Conservation (phyloP, 2,113 vertebrate species). For the Centropus unirufus region DNA sequence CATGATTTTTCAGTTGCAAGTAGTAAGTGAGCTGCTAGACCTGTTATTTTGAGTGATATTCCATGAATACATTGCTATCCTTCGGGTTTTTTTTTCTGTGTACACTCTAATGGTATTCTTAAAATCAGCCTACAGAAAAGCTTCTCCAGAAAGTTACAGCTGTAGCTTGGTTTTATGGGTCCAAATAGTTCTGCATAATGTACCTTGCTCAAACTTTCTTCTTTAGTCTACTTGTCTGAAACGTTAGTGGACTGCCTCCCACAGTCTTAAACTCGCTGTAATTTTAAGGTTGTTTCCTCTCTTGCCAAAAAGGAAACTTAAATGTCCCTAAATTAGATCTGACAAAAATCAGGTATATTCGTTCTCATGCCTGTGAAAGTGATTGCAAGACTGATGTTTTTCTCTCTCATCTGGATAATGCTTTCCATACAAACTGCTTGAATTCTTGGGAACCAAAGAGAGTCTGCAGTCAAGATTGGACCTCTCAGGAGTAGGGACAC, state of each 20-base stretch:
- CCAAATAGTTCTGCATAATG: neutral
- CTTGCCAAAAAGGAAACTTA: neutral
- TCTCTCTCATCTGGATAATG: neutral
- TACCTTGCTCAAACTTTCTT: neutral
- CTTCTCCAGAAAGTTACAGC: neutral
- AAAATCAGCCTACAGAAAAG: neutral
- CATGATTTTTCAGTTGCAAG: neutral
- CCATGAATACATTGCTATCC: neutral
- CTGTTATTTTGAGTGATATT: neutral
- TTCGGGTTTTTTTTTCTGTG: neutral
- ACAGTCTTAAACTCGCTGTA: neutral
- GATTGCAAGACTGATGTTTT: neutral
- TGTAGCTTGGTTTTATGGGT: neutral
- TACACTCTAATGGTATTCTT: neutral
- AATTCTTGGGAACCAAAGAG: neutral
- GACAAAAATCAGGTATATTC: conserved; percentile 26
- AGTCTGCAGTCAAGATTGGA: neutral
- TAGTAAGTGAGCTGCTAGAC: neutral
- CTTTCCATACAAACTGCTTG: neutral
- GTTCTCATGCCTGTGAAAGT: neutral
- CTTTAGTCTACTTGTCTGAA: neutral
- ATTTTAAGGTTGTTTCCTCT: conserved; percentile 19
- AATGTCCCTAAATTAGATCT: neutral
- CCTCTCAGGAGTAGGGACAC: neutral
- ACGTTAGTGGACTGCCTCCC: neutral